phyloP scores from a whole-genome alignment of 2,888 invertebrate genomes.

The Temnothorax rugatulus region DNA sequence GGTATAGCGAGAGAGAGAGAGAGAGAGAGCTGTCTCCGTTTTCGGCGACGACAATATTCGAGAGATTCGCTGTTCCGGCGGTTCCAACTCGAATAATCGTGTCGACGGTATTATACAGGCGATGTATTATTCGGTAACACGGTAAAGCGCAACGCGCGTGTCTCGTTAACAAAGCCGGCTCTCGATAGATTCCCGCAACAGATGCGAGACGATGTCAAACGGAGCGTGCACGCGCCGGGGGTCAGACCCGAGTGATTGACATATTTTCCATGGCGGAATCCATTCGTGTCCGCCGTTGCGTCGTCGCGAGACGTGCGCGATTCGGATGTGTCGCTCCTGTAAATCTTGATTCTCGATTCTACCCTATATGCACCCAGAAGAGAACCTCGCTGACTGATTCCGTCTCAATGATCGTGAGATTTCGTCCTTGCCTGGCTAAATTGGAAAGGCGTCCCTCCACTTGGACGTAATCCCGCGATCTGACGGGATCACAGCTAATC shows the following conservation, averaged over 20 bases:
- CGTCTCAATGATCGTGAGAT: constrained; percentile 13
- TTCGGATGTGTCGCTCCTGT: background rate
- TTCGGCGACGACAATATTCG: constrained; percentile 34
- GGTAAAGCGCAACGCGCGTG: constrained; percentile 50
- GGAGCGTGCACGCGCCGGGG: constrained; percentile 75
- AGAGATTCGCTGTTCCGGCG: constrained; percentile 61
- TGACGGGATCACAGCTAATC: constrained; percentile 60
- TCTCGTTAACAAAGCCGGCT: constrained; percentile 73
- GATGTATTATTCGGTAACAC: constrained; percentile 59
- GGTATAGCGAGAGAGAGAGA: background rate
- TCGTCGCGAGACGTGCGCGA: constrained; percentile 13
- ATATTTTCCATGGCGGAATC: constrained; percentile 82
- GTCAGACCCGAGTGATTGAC: constrained; percentile 82
- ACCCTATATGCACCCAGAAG: constrained; percentile 25
- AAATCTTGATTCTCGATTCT: constrained; percentile 2
- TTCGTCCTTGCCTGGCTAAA: constrained; percentile 60
- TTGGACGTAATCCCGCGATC: constrained; percentile 67
- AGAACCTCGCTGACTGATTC: constrained; percentile 35
- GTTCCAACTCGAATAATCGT: constrained; percentile 73
- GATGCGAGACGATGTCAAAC: constrained; percentile 79
- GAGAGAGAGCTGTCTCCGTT: background rate
- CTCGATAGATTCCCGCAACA: constrained; percentile 76
- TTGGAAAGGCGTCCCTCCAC: constrained; percentile 58
- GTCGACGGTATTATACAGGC: constrained; percentile 66
- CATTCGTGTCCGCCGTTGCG: constrained; percentile 61